These are phyloP conservation scores for Sebastes schlegelii DNA, from an alignment of 2,113 vertebrate species.

Conservation along the genomic window DNA sequence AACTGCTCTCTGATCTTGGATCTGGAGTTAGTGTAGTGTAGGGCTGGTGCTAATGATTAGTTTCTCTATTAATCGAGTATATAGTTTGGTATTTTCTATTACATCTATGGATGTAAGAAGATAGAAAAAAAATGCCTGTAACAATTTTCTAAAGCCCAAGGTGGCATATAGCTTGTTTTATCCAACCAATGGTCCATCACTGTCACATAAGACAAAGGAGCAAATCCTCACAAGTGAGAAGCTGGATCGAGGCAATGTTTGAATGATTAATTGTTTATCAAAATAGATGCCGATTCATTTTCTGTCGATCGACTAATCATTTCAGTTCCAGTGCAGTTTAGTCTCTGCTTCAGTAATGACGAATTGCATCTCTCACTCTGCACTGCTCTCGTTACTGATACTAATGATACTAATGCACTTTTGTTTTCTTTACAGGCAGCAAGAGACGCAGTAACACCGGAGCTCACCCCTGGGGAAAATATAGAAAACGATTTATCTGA, in stretches of 20 bases:
- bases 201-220: no score
- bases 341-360: neutral
- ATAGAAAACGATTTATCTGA: neutral
- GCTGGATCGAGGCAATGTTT: no score
- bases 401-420: neutral
- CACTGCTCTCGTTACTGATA: neutral
- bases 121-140: neutral
- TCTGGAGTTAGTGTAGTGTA: neutral
- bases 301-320: neutral
- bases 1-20: neutral
- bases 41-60: neutral
- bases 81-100: neutral
- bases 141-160: no score
- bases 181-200: no score
- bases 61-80: neutral
- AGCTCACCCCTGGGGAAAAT: neutral
- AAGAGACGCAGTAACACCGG: rapidly evolving
- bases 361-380: neutral
- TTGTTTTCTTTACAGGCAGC: neutral
- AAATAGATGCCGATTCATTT: no score
- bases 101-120: neutral
- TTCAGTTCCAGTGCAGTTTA: neutral
- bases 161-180: no score
- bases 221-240: no score
- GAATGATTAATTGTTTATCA: no score